Evolutionary conservation across 1,140 invertebrate species (phyloP), one percentile per base, ranked within the genome.

Genomic region (Neuroterus valhalla): DNA sequence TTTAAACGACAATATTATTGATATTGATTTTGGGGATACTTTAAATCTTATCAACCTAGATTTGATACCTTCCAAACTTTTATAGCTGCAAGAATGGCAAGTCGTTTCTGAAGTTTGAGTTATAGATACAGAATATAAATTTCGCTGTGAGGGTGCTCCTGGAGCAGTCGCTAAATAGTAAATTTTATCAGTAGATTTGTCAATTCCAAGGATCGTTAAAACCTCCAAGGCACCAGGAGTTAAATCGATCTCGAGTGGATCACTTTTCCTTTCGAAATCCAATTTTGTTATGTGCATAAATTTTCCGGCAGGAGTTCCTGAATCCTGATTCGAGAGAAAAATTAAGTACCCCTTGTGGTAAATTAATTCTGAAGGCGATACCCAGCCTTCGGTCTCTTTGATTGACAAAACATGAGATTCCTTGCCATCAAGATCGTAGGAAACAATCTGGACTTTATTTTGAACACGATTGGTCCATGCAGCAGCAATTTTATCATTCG

Each of bases 111-210:
- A 81, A 3, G 79, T 83, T 6, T 84, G 82, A 3, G 86, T 85
- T n/a, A 90, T 87, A 62, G 85, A 78, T 12, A 90, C 87, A 73
- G 81, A 85, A 78, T 91, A 90, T 75, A 93, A 85, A 80, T 91
- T 89, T 10, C 90, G 89, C 66, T 87, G 86, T 82, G 90, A 91
- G 1, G 92, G 91, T 52, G 81, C 73, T 42, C 81, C 82, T 0
- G 84, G 75, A 31, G 88, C 83, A 3, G 90, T 92, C 11, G 87
- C 90, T 14, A 91, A 87, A 85, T 90, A 93, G 83, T 91, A 92
- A 77, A 88, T 75, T 74, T 50, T 78, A 31, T 67, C 79, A 66
- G 74, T 86, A 50, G 87, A 82, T 3, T 86, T 86, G 79, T 92
- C 89, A 14, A 86, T 86, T n/a, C 85, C 84, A 45, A 90, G 66